A percentile compares a stretch with the other conserved stretches of the same genome.
phyloP scores from a whole-genome alignment of 2,797 vertebrate species.

The Sylvia borin region DNA sequence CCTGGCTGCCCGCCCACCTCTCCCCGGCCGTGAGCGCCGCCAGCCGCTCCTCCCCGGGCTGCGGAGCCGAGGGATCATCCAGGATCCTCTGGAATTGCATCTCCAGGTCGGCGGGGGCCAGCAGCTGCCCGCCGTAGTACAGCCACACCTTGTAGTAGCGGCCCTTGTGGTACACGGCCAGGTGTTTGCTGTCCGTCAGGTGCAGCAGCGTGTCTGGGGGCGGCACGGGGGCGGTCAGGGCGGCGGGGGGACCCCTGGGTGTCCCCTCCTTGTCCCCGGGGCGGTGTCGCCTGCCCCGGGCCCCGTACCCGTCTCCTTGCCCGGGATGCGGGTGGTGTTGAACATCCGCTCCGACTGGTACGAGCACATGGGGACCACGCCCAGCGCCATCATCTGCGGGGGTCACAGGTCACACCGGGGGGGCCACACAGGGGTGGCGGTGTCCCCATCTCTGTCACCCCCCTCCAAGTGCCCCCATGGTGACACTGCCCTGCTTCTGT shows the following conservation, averaged over 20 bases:
- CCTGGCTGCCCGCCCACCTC: constrained; percentile 63
- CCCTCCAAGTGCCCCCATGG: no score
- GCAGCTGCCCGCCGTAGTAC: constrained; percentile 87
- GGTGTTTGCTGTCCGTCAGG: constrained; percentile 86
- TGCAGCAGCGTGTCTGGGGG: constrained; percentile 83
- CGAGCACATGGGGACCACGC: not conserved
- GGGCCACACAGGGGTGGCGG: not conserved
- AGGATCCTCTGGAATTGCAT: constrained; percentile 92
- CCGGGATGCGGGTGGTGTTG: not conserved
- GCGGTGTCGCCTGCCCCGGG: not conserved
- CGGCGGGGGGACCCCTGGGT: no score
- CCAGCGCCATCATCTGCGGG: not conserved
- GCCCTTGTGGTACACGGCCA: constrained; percentile 90
- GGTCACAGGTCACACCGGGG: not conserved
- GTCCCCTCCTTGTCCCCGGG: no score
- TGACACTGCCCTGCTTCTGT: no score
- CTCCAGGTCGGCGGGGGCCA: constrained; percentile 88
- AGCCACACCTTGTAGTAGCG: constrained; percentile 91
- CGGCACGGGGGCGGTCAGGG: no score
- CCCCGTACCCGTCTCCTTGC: not conserved
- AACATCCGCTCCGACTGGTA: not conserved
- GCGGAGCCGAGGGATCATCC: constrained; percentile 83
- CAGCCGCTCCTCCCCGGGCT: constrained; percentile 86
- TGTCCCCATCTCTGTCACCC: not conserved
- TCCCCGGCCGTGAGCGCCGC: constrained; percentile 90